Evolutionary conservation across 2,797 vertebrate genomes (phyloP).

Genomic region (Heteromormyrus szaboi): DNA sequence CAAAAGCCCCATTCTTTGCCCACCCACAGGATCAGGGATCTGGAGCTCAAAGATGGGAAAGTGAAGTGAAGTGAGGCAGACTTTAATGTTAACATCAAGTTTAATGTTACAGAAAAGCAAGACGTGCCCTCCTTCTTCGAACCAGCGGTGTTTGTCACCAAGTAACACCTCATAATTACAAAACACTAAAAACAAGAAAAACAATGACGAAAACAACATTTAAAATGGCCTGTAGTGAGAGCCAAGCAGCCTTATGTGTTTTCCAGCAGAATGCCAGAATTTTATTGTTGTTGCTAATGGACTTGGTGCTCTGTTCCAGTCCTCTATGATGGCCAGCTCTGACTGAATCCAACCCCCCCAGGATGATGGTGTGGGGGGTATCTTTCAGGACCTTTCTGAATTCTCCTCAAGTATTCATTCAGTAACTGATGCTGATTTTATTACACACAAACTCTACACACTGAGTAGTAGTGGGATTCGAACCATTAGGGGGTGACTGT

Average conservation of each 20-base stretch:
- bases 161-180: neutral
- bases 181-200: neutral
- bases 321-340: neutral
- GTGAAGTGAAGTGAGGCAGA: neutral
- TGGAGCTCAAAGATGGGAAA: neutral
- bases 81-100: neutral
- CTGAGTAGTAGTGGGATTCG: neutral
- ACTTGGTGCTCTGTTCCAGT: neutral
- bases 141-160: neutral
- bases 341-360: neutral
- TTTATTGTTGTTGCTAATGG: neutral
- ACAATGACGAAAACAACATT: neutral
- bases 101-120: slow-evolving; percentile 2
- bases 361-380: neutral
- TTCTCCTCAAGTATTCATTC: neutral
- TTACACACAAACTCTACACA: neutral
- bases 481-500: neutral
- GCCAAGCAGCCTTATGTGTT: neutral
- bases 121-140: neutral
- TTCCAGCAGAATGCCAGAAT: neutral
- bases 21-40: neutral
- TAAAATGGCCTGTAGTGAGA: neutral
- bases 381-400: neutral
- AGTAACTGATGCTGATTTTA: neutral
- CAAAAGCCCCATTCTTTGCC: slow-evolving; percentile 13